Percentiles rank a stretch among this genome's conserved stretches.
phyloP scores from a whole-genome alignment of 1,140 invertebrate species.

The Andrena cerasifolii region DNA sequence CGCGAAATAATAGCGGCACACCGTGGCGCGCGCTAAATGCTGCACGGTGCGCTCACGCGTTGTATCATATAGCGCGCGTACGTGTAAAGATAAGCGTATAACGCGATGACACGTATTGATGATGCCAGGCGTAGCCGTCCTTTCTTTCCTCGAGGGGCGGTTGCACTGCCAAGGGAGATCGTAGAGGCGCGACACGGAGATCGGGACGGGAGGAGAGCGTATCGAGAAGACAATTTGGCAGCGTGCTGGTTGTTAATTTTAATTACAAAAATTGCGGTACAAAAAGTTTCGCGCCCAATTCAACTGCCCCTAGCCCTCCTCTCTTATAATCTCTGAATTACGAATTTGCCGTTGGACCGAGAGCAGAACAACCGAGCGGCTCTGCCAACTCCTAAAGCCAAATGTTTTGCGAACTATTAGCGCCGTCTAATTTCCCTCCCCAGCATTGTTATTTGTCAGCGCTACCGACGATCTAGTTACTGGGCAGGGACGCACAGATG shows the following conservation, averaged over 20 bases:
- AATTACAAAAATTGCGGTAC: slow-evolving; percentile 78
- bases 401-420: slow-evolving; percentile 47
- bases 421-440: background rate
- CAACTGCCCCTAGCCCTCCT: slow-evolving; percentile 44
- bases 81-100: slow-evolving; percentile 60
- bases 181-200: slow-evolving; percentile 55
- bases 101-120: slow-evolving; percentile 66
- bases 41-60: slow-evolving; percentile 43
- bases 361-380: slow-evolving; percentile 1
- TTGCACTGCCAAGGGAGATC: slow-evolving; percentile 55
- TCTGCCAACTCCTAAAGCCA: slow-evolving; percentile 36
- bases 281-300: slow-evolving; percentile 60
- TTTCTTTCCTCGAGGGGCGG: slow-evolving; percentile 36
- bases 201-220: slow-evolving; percentile 65
- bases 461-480: background rate
- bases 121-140: slow-evolving; percentile 53
- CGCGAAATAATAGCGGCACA: slow-evolving; percentile 38
- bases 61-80: slow-evolving; percentile 57
- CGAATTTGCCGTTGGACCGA: slow-evolving; percentile 40
- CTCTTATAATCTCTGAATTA: slow-evolving; percentile 35
- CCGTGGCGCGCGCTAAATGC: slow-evolving; percentile 31
- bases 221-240: slow-evolving; percentile 81
- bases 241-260: slow-evolving; percentile 79
- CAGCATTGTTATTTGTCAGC: background rate
- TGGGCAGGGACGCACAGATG: too few species aligned